A percentile compares a stretch with the other conserved stretches of the same genome.
These are phyloP conservation scores for Talpa occidentalis DNA, from an alignment of 2,113 vertebrate genomes.

Conservation along the genomic window DNA sequence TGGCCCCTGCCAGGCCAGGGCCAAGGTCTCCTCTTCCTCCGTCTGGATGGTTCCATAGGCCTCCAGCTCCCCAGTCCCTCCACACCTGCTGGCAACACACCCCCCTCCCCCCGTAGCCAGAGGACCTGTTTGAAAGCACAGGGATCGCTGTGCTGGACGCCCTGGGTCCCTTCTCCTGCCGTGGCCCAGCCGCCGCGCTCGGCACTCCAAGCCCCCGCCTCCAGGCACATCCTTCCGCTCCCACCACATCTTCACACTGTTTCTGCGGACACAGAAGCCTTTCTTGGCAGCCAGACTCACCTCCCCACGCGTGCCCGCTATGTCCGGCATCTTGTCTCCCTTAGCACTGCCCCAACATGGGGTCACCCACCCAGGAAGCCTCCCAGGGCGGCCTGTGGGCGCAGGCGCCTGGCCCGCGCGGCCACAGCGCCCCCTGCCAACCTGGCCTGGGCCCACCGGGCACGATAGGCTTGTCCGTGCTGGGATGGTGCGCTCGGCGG, in stretches of 20 bases:
- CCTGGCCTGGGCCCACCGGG: fast-evolving
- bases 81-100: no score
- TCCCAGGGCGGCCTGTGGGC: background rate
- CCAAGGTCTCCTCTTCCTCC: background rate
- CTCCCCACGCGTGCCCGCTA: background rate
- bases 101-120: background rate
- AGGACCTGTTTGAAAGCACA: background rate
- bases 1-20: background rate
- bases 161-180: background rate
- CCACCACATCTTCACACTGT: no score
- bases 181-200: background rate
- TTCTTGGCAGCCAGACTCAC: background rate
- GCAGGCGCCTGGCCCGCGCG: background rate
- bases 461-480: fast-evolving
- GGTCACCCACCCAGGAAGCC: background rate
- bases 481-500: background rate
- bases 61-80: no score
- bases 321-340: no score
- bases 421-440: constrained; percentile 40
- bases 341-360: no score
- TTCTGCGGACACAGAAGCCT: background rate
- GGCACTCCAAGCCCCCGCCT: background rate
- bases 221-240: background rate
- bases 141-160: background rate
- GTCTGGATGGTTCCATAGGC: background rate